These are phyloP conservation scores for Actias luna DNA, from an alignment of 2,888 invertebrate genomes.

Conservation along the genomic window DNA sequence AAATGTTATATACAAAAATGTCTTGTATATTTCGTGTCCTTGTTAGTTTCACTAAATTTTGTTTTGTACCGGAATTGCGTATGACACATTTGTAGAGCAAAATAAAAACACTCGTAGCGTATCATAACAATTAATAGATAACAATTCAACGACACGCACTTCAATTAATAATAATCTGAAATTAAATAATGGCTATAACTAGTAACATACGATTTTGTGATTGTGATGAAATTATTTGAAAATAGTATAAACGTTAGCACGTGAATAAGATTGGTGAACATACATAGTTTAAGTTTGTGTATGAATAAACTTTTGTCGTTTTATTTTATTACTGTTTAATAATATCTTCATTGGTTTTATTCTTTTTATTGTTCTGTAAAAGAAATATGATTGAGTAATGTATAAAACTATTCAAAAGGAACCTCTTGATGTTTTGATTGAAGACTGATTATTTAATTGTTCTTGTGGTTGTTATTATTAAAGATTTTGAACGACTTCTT, in stretches of 20 bases:
- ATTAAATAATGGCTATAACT: background rate
- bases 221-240: too few relatives aligned
- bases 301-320: background rate
- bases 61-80: background rate
- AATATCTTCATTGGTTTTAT: conserved; percentile 31
- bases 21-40: background rate
- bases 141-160: background rate
- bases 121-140: background rate
- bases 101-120: background rate
- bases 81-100: background rate
- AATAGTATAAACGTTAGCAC: too few relatives aligned
- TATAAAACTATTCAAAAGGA: conserved; percentile 9
- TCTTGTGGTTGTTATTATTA: conserved; percentile 47
- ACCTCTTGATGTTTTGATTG: conserved; percentile 61
- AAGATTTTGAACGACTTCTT: background rate
- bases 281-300: background rate
- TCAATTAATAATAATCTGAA: background rate
- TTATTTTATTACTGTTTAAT: background rate
- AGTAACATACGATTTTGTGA: too few relatives aligned
- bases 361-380: conserved; percentile 2
- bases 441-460: conserved; percentile 68
- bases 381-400: background rate
- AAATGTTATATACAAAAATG: too few relatives aligned
- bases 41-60: background rate
- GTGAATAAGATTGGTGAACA: background rate